phyloP scores from a whole-genome alignment of 2,888 invertebrate genomes.

The Epistrophe grossulariae region DNA sequence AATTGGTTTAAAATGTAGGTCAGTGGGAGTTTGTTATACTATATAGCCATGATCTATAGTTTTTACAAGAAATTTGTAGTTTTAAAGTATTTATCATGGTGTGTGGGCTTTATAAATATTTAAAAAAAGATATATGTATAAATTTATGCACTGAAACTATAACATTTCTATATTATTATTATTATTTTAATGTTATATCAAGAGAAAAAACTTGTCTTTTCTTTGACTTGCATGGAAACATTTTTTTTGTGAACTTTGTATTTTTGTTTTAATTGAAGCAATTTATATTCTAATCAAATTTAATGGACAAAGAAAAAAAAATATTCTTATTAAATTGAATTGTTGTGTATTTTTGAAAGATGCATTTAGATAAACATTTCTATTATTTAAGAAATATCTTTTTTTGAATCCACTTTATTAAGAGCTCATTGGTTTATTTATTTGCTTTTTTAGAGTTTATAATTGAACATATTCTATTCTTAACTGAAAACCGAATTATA shows the following conservation, averaged over 20 bases:
- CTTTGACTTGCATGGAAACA: not conserved
- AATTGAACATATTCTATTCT: too few relatives aligned
- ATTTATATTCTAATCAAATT: constrained; percentile 5
- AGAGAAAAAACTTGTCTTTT: constrained; percentile 20
- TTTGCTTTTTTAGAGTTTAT: too few relatives aligned
- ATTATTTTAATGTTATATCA: not conserved
- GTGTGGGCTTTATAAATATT: constrained; percentile 19
- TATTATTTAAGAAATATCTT: too few relatives aligned
- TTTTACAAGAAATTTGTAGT: not conserved
- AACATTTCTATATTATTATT: not conserved
- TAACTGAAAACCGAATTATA: too few relatives aligned
- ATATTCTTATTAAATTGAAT: not conserved
- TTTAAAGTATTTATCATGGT: constrained; percentile 6
- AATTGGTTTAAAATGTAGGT: constrained; percentile 56
- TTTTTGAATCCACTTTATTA: too few relatives aligned
- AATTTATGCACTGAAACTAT: not conserved
- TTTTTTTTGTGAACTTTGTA: not conserved
- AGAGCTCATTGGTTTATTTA: too few relatives aligned
- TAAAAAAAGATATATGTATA: not conserved
- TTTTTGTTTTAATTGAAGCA: constrained; percentile 8
- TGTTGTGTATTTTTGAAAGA: not conserved
- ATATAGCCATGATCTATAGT: not conserved
- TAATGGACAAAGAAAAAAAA: not conserved
- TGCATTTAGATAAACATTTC: not conserved
- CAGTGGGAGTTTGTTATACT: constrained; percentile 39